Evolutionary conservation across 1,140 invertebrate genomes (phyloP).

Genomic region (Sminthurides bifidus): DNA sequence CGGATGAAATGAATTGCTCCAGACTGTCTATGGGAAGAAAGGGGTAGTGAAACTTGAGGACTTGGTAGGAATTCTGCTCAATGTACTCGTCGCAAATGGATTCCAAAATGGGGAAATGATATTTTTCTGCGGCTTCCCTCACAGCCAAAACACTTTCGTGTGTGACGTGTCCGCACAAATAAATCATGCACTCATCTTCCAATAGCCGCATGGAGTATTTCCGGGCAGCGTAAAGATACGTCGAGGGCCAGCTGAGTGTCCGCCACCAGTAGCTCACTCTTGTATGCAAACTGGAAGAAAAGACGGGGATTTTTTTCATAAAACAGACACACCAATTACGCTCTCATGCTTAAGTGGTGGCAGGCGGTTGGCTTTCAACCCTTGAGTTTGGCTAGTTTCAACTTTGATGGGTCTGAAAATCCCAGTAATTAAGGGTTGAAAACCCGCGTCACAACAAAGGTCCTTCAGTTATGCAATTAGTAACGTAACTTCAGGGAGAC

Average conservation of each 20-base stretch:
- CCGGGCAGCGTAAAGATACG: slow-evolving; percentile 12
- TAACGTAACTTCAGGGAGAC: too few relatives aligned
- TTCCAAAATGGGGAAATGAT: slow-evolving; percentile 7
- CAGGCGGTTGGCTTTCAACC: too few relatives aligned
- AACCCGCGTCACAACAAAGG: too few relatives aligned
- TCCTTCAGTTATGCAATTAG: too few relatives aligned
- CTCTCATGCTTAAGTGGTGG: too few relatives aligned
- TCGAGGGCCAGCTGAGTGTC: slow-evolving; percentile 10
- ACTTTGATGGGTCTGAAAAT: too few relatives aligned
- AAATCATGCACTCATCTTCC: slow-evolving; percentile 14
- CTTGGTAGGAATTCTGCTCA: slow-evolving; percentile 13
- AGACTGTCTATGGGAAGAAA: slow-evolving; percentile 11
- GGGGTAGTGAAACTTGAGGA: slow-evolving; percentile 10
- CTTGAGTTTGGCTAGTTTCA: too few relatives aligned
- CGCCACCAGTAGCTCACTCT: neutral
- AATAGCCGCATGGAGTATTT: slow-evolving; percentile 19
- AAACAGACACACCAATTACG: too few relatives aligned
- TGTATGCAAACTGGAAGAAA: slow-evolving; percentile 11
- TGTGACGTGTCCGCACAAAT: slow-evolving; percentile 8
- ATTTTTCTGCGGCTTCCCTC: slow-evolving; percentile 10
- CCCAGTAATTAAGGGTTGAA: too few relatives aligned
- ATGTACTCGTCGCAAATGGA: slow-evolving; percentile 19
- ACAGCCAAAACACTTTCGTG: slow-evolving; percentile 24
- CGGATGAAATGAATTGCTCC: slow-evolving; percentile 6
- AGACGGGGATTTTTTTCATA: too few relatives aligned